These are phyloP conservation scores for Papilio machaon DNA, from an alignment of 1,140 invertebrate species.

Conservation along the genomic window DNA sequence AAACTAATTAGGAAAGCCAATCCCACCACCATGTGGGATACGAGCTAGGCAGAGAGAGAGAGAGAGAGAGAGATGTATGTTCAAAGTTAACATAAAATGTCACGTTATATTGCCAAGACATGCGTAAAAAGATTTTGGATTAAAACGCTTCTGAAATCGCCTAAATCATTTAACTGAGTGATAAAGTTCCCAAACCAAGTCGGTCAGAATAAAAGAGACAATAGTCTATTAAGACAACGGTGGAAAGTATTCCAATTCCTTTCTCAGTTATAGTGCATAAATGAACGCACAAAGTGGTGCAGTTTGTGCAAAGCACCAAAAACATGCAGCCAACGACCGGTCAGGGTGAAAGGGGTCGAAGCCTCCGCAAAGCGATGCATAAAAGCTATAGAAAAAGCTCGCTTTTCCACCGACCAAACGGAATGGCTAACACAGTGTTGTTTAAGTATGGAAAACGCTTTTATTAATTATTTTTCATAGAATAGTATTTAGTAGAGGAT, in stretches of 20 bases:
- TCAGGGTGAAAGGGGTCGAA: conserved; percentile 11
- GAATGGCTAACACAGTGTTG: conserved; percentile 15
- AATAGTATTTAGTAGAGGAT: too few species aligned
- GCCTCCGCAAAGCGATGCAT: conserved; percentile 11
- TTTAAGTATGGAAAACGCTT: not conserved
- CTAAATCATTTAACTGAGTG: too few species aligned
- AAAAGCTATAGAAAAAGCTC: conserved; percentile 18
- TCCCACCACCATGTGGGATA: too few species aligned
- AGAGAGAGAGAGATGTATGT: too few species aligned
- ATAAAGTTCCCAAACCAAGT: too few species aligned
- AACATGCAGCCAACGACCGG: conserved; percentile 17
- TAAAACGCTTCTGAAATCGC: too few species aligned
- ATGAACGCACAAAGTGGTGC: conserved; percentile 12
- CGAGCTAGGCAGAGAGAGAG: too few species aligned
- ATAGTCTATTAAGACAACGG: not conserved
- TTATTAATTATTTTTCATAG: not conserved
- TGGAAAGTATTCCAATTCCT: not conserved
- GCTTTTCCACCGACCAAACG: conserved; percentile 25
- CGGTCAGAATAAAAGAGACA: not conserved
- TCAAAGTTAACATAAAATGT: too few species aligned
- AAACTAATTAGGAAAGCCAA: too few species aligned
- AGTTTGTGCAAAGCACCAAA: conserved; percentile 11
- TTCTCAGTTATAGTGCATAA: not conserved
- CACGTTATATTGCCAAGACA: too few species aligned
- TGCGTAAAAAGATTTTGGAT: too few species aligned